A percentile compares a stretch with the other conserved stretches of the same genome.
These are phyloP conservation scores for Aporrectodea caliginosa DNA, from an alignment of 1,140 invertebrate species.

Conservation along the genomic window DNA sequence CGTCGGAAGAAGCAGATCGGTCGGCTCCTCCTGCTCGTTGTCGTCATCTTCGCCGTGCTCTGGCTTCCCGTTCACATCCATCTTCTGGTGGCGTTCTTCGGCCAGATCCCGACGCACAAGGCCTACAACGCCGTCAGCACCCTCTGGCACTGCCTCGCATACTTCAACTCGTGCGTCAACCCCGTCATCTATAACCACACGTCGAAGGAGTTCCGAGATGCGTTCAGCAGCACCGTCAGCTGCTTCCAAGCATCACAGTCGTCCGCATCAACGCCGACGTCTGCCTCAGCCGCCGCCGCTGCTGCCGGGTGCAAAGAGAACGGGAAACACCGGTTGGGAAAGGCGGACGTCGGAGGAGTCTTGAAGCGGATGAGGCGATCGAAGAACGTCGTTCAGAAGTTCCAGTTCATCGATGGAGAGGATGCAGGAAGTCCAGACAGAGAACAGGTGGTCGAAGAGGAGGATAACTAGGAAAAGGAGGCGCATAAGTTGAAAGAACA, in stretches of 20 bases:
- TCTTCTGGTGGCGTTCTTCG: conserved; percentile 28
- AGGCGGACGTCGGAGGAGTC: not conserved
- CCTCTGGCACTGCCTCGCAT: conserved; percentile 34
- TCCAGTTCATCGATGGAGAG: not conserved
- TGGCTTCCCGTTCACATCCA: conserved; percentile 34
- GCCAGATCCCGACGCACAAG: not conserved
- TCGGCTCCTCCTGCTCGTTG: conserved; percentile 28
- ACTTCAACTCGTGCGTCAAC: conserved; percentile 36
- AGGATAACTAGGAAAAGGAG: too few relatives aligned
- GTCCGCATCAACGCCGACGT: not conserved
- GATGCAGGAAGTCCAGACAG: not conserved
- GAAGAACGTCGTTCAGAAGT: not conserved
- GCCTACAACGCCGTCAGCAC: conserved; percentile 23
- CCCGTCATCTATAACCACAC: conserved; percentile 36
- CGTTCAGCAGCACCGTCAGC: conserved; percentile 11
- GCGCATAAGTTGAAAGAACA: not conserved
- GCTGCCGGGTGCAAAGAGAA: not conserved
- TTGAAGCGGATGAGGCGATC: not conserved
- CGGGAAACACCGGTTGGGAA: not conserved
- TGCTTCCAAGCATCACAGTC: not conserved
- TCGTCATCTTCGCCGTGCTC: conserved; percentile 29
- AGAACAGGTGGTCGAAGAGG: not conserved
- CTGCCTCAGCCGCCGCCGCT: too few relatives aligned
- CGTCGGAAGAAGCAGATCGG: conserved; percentile 15
- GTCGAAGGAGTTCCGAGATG: conserved; percentile 33